Percentiles rank a stretch among this genome's conserved stretches.
Evolutionary conservation across 1,140 invertebrate genomes (phyloP).

Genomic region (Halictus rubicundus): DNA sequence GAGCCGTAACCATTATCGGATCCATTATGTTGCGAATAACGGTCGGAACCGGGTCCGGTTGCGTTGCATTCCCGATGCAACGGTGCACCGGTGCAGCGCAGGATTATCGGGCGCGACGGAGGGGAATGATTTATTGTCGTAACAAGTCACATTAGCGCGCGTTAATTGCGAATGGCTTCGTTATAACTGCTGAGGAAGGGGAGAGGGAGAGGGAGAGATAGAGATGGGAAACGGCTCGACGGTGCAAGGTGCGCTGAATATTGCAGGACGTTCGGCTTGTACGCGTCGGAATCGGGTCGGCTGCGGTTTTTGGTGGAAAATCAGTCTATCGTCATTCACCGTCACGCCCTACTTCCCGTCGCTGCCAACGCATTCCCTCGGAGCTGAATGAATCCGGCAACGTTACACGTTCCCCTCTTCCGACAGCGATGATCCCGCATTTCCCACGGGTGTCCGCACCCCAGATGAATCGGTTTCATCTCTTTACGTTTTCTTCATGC

Average conservation of each 20-base stretch:
- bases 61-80: background rate
- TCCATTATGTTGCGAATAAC: background rate
- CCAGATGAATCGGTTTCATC: background rate
- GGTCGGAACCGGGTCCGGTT: background rate
- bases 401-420: background rate
- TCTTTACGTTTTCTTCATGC: too few species aligned
- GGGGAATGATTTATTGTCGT: constrained; percentile 43
- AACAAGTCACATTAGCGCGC: constrained; percentile 46
- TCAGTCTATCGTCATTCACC: constrained; percentile 11
- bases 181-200: background rate
- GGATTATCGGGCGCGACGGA: constrained; percentile 1
- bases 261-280: constrained; percentile 3
- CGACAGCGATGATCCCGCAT: background rate
- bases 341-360: constrained; percentile 26
- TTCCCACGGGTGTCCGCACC: background rate
- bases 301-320: constrained; percentile 36
- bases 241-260: constrained; percentile 9
- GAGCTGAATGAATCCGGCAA: background rate
- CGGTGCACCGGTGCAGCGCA: background rate
- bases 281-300: constrained; percentile 19
- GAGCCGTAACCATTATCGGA: background rate
- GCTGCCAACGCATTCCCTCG: background rate
- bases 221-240: too few species aligned
- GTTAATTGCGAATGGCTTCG: constrained; percentile 42
- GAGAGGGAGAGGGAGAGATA: background rate